Base-by-base conservation (phyloP, 2,113 vertebrate genomes). In the western clawed frog (Xenopus tropicalis) region DNA sequence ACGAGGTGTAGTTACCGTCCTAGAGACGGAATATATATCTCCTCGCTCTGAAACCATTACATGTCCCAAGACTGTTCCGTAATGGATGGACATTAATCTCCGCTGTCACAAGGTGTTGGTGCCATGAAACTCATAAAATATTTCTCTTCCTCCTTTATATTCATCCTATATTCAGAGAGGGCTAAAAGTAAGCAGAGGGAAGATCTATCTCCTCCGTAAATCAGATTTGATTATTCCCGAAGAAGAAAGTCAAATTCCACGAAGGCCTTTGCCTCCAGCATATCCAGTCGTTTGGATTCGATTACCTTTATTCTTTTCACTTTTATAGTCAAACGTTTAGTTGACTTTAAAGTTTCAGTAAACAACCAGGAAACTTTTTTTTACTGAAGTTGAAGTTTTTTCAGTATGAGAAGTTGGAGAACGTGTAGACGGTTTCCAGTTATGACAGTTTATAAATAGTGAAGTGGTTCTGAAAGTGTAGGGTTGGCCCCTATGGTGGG, bases 51-150 rank as follows among this genome's bases (percentile, higher is more conserved):
- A 62, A 69, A 43, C 61, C 10, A 62, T 75, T 69, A 75, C 46
- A 75, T 75, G 57, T 75, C 72, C 72, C 72, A 69, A 58, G 66
- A 75, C 66, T 54, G 44, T 62, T 75, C 68, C 42, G 72, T 69
- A 75, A 75, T 75, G 66, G 58, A 69, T 69, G 69, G 67, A 43
- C 72, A 75, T 75, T 69, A 75, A 69, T 69, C 58, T 63, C 48
- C 9, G 54, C 20, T 69, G 72, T 74, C 65, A 43, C 25, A 37
- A 22, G 25, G 72, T 63, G 66, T 52, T 17, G n/a, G 44, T 42
- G 23, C 44, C 58, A 62, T 61, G 44, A 66, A 74, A 61, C 65
- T 25, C 65, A 63, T 69, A 51, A 74, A 75, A 75, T 62, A 74
- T 67, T 51, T 74, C 20, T 51, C 44, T 25, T 23, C 19, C 57